Evolutionary conservation across 2,888 invertebrate species (phyloP), one percentile per base, ranked within the genome.

Genomic region (Eristalinus aeneus): DNA sequence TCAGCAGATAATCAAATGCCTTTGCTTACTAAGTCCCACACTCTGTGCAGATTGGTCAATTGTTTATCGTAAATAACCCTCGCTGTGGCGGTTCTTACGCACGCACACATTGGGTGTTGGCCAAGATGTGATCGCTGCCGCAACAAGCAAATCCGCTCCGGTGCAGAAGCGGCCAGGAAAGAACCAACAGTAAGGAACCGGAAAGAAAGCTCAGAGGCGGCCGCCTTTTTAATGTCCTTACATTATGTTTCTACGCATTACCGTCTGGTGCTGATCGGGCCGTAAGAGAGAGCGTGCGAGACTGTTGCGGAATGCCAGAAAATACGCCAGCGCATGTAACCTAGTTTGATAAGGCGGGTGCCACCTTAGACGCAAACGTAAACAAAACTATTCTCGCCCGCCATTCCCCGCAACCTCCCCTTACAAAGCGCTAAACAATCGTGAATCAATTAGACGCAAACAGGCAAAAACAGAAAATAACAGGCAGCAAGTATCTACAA

Each of bases 21-120:
- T 82, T 27, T 5, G 86, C 78, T 86, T 86, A 82, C 82, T 73
- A 86, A 86, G 74, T 71, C 82, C 56, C 67, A 68, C 80, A 27
- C n/a, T 16, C 39, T 16, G n/a, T 1, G 85, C 69, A 77, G 60
- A 82, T 76, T 82, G 82, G 82, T 61, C 74, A 78, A 53, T 27
- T 86, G 77, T 65, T 73, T 65, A 61, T 80, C 74, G 23, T 74
- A 77, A 81, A 75, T 76, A 86, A 76, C 63, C 68, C 64, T 36
- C 61, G 12, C 73, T 58, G 56, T 22, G 5, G 56, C 9, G 56
- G 31, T 22, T 65, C 68, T 76, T 77, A 86, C 73, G 77, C 82
- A 77, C 74, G 63, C 82, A 77, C 63, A 65, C 74, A 61, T 64
- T 86, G 86, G 86, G 73, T 63, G 60, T 56, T 74, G 11, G 86